Evolutionary conservation across 2,888 invertebrate species (phyloP).

Genomic region (Bunonema sp.): DNA sequence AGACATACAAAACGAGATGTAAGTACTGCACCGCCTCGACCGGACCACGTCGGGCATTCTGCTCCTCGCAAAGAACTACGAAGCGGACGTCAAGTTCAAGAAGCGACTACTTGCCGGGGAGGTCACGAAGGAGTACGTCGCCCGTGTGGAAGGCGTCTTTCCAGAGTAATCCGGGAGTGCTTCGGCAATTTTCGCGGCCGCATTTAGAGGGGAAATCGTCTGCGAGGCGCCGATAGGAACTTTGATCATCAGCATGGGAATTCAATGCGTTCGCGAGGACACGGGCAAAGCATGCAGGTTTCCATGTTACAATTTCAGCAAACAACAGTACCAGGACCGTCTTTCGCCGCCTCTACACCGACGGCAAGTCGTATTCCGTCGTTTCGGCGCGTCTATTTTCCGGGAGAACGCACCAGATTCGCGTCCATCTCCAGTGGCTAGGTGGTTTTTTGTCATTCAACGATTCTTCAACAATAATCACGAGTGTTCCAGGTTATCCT

Average conservation of each 20-base stretch:
- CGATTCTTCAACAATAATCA: background rate
- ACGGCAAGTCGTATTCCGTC: conserved; percentile 57
- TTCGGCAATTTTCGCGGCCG: background rate
- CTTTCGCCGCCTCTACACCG: conserved; percentile 16
- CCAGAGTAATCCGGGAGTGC: conserved; percentile 59
- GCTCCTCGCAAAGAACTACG: conserved; percentile 77
- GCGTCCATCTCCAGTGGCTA: conserved; percentile 90
- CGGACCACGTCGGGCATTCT: conserved; percentile 83
- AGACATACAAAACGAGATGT: background rate
- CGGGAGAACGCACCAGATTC: conserved; percentile 94
- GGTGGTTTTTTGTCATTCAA: conserved; percentile 52
- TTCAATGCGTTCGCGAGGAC: conserved; percentile 77
- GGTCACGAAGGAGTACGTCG: conserved; percentile 84
- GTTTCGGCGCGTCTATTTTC: conserved; percentile 84
- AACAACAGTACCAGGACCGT: background rate
- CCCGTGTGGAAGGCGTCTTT: conserved; percentile 80
- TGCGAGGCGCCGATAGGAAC: conserved; percentile 39
- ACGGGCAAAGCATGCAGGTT: conserved; percentile 51
- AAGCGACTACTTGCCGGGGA: conserved; percentile 78
- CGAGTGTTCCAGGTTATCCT: conserved; percentile 62
- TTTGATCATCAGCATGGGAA: conserved; percentile 70
- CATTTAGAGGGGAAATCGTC: conserved; percentile 24
- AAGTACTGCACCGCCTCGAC: conserved; percentile 52
- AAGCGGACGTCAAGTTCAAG: conserved; percentile 83
- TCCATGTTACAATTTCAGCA: background rate